Conservation (phyloP, 2,113 vertebrate genomes). For the Sander lucioperca region DNA sequence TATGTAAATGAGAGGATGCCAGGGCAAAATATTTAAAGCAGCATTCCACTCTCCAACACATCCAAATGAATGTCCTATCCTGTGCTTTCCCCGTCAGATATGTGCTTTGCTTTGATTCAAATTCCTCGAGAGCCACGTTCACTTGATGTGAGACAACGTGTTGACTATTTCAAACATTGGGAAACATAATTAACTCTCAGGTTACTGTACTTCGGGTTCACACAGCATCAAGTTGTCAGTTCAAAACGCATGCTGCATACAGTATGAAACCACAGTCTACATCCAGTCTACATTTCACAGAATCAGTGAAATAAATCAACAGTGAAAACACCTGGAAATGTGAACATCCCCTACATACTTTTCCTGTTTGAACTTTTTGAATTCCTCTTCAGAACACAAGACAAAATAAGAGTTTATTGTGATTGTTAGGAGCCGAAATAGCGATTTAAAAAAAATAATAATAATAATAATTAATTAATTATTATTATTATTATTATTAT, state of each 20-base stretch:
- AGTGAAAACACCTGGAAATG: too few species aligned
- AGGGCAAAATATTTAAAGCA: slow-evolving; percentile 15
- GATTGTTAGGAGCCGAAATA: too few species aligned
- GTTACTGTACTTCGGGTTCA: background rate
- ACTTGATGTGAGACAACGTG: background rate
- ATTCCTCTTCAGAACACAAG: too few species aligned
- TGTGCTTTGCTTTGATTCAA: background rate
- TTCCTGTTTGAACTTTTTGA: too few species aligned
- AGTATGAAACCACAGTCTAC: background rate
- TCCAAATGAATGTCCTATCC: background rate
- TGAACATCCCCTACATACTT: too few species aligned
- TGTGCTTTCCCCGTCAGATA: background rate
- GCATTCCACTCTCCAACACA: background rate
- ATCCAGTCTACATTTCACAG: too few species aligned
- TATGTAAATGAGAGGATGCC: slow-evolving; percentile 4
- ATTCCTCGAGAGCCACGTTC: background rate
- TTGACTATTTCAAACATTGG: background rate
- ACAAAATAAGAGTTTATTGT: too few species aligned
- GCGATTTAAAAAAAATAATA: too few species aligned
- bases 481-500: too few species aligned
- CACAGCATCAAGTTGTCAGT: background rate
- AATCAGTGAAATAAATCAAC: too few species aligned
- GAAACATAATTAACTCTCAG: background rate
- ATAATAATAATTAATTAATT: too few species aligned
- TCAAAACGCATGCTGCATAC: background rate